Evolutionary conservation across 1,140 invertebrate species (phyloP).

Genomic region (Ceratina japonica): DNA sequence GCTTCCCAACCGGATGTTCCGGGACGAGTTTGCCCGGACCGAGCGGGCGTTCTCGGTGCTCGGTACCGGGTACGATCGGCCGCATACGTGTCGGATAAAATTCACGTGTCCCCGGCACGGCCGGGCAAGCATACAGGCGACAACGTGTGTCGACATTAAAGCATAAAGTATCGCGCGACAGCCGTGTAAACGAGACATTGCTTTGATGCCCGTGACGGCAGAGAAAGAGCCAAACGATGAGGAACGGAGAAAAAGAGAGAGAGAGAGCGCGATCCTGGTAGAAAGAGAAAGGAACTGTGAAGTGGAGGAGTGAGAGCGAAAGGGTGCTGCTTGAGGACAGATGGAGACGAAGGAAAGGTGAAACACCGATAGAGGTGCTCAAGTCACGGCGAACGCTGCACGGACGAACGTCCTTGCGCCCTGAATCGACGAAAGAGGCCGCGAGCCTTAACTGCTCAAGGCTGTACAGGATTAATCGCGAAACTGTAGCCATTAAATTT

Average conservation of each 20-base stretch:
- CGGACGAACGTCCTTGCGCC: slow-evolving; percentile 9
- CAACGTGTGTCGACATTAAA: slow-evolving; percentile 58
- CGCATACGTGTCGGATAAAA: slow-evolving; percentile 40
- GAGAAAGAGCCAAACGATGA: neutral
- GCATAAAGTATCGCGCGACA: slow-evolving; percentile 60
- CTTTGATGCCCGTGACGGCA: slow-evolving; percentile 59
- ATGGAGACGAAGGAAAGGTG: slow-evolving; percentile 34
- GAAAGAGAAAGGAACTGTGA: neutral
- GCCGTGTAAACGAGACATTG: slow-evolving; percentile 60
- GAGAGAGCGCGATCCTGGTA: too few species aligned
- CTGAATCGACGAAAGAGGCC: neutral
- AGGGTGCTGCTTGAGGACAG: slow-evolving; percentile 8
- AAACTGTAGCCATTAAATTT: neutral
- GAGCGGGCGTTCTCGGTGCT: slow-evolving; percentile 3
- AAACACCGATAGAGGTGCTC: slow-evolving; percentile 29
- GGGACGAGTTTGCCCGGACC: neutral
- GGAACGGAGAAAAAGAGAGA: neutral
- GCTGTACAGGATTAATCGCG: neutral
- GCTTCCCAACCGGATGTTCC: slow-evolving; percentile 9
- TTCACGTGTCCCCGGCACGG: slow-evolving; percentile 46
- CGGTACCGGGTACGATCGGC: slow-evolving; percentile 34
- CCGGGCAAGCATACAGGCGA: slow-evolving; percentile 42
- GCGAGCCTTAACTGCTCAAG: neutral
- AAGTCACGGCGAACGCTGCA: neutral
- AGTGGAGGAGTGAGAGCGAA: neutral